Base-by-base conservation (phyloP, 2,888 invertebrate species). In the Adineta ricciae region DNA sequence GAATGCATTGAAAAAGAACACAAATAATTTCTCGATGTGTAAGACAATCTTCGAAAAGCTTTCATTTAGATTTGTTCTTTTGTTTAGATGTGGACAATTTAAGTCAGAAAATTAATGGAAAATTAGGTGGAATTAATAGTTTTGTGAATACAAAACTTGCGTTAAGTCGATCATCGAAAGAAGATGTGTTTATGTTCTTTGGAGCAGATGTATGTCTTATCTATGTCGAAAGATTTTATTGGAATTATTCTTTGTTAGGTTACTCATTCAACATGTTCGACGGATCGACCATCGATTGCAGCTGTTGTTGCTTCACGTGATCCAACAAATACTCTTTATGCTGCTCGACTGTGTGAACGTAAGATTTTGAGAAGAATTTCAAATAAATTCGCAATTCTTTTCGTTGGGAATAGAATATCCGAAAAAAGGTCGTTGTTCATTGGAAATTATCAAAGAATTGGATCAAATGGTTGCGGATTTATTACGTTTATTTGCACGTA, bases 381-480 rank as follows among this genome's bases (percentile, higher is more conserved):
- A 9, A 8, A n/a, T 24, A 4, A 11, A 64, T 64, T 14, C 8
- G 27, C 46, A 46, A 8, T 46, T 64, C 14, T 11, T 11, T 21
- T 64, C 11, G n/a, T n/a, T n/a, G n/a, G n/a, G n/a, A n/a, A 11
- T 78, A 78, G 78, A 78, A 78, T 78, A 78, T 78, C 78, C 78
- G 0, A 78, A 41, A 14, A 78, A 78, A 19, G 78, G 78, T n/a
- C 78, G 78, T 38, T 78, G 78, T 78, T 78, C 78, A 3, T 11
- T 78, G 4, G 78, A 78, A 78, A 41, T 78, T 41, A 78, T 78
- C 8, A 78, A 78, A 78, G 78, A 78, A 9, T 41, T 78, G 5
- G 78, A 78, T 78, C 1, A 41, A 41, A 78, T 78, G 78, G 78
- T 78, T 78, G 38, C 24, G 0, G 78, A 78, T 78, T 78, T 78